Conservation (phyloP, 2,888 invertebrate species). For the Emmelina monodactyla region DNA sequence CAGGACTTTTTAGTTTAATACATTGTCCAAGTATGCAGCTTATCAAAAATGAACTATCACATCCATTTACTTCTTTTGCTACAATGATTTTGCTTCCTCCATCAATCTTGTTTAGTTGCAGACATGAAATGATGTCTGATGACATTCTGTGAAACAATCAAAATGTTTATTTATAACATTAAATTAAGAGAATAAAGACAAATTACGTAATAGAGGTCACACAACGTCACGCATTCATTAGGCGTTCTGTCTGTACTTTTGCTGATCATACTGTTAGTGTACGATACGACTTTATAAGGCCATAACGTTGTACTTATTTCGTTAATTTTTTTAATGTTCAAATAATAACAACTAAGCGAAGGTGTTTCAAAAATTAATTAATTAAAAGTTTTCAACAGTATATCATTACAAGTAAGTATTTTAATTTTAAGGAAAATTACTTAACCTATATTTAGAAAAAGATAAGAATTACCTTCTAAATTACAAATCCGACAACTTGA, state of each 20-base stretch:
- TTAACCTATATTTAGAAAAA: too few species aligned
- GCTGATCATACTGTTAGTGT: slow-evolving; percentile 18
- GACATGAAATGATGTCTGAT: slow-evolving; percentile 66
- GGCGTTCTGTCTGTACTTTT: slow-evolving; percentile 17
- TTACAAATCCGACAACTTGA: too few species aligned
- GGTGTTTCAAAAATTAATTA: too few species aligned
- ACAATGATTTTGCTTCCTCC: slow-evolving; percentile 64
- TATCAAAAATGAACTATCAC: slow-evolving; percentile 76
- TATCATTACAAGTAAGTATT: too few species aligned
- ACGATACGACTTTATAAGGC: slow-evolving; percentile 18
- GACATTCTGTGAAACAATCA: slow-evolving; percentile 63
- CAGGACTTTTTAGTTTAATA: slow-evolving; percentile 63
- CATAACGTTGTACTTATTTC: slow-evolving; percentile 16
- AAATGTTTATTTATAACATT: background rate
- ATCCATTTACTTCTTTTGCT: slow-evolving; percentile 73
- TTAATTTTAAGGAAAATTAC: too few species aligned
- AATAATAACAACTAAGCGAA: slow-evolving; percentile 23
- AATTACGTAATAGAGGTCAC: slow-evolving; percentile 10
- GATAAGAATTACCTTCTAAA: too few species aligned
- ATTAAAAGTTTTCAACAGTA: too few species aligned
- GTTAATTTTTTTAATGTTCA: slow-evolving; percentile 3
- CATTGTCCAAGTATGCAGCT: slow-evolving; percentile 72
- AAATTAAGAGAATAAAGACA: background rate
- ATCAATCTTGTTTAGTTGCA: slow-evolving; percentile 70
- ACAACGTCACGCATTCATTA: slow-evolving; percentile 22